These are phyloP conservation scores for Bombylius major DNA, from an alignment of 2,888 invertebrate genomes.

Conservation along the genomic window DNA sequence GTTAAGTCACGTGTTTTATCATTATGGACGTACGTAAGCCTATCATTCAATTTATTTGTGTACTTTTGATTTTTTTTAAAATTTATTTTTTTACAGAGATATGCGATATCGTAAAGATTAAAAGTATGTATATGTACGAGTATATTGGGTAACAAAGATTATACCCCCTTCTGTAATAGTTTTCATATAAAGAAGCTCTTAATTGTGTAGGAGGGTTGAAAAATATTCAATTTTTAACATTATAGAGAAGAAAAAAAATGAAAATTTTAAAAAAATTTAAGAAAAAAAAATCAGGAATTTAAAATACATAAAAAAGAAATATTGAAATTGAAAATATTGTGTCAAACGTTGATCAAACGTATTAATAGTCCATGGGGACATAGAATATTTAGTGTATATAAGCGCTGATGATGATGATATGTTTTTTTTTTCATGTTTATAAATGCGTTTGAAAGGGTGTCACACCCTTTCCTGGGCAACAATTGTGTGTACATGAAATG, in stretches of 20 bases:
- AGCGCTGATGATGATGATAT: too few species aligned
- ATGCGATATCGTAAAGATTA: neutral
- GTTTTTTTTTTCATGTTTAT: too few species aligned
- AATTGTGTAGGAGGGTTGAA: neutral
- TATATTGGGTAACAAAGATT: neutral
- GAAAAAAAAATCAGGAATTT: neutral
- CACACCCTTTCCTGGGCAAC: neutral
- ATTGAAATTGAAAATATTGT: neutral
- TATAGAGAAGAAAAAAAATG: neutral
- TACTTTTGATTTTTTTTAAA: too few species aligned
- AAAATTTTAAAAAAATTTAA: neutral
- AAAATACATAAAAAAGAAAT: too few species aligned
- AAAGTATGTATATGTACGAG: neutral
- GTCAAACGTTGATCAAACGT: neutral
- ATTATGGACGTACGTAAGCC: conserved; percentile 4
- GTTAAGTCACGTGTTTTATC: conserved; percentile 8
- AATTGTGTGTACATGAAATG: too few species aligned
- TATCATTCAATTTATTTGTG: neutral
- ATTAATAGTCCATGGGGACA: too few species aligned
- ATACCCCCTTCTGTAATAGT: neutral
- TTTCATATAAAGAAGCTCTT: neutral
- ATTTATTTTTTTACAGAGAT: too few species aligned
- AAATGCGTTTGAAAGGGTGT: neutral
- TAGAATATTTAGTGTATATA: too few species aligned
- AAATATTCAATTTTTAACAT: neutral